A percentile compares a stretch with the other conserved stretches of the same genome.
Evolutionary conservation across 2,888 invertebrate species (phyloP).

Genomic region (Coleophora deauratella): DNA sequence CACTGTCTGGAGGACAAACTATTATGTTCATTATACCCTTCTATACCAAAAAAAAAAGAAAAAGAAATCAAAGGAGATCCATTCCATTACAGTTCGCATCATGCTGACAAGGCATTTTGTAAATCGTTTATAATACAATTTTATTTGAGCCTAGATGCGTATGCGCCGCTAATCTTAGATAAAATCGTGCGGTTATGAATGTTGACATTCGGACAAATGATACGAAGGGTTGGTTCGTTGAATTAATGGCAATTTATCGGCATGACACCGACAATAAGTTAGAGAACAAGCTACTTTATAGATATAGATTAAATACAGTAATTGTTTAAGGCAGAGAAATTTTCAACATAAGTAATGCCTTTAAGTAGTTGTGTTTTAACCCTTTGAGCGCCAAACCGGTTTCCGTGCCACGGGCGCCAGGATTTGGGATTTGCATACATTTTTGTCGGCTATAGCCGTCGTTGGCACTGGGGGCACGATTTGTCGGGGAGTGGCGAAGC

Average conservation of each 20-base stretch:
- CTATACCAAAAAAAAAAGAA: conserved; percentile 31
- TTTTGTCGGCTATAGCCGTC: too few species aligned
- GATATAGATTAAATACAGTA: too few species aligned
- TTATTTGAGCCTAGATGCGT: conserved; percentile 42
- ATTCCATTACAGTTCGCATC: conserved; percentile 35
- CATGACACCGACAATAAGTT: conserved; percentile 30
- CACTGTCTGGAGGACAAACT: conserved; percentile 51
- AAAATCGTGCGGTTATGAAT: conserved; percentile 53
- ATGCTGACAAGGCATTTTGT: conserved; percentile 69
- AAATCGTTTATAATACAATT: conserved; percentile 63
- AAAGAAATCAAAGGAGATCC: background rate
- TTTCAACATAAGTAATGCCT: too few species aligned
- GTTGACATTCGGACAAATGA: conserved; percentile 48
- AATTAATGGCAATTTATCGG: conserved; percentile 48
- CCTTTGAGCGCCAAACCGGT: too few species aligned
- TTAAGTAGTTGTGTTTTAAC: too few species aligned
- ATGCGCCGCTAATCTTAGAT: conserved; percentile 39
- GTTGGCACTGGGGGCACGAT: too few species aligned
- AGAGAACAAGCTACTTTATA: background rate
- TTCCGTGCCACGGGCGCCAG: too few species aligned
- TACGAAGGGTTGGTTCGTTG: conserved; percentile 46
- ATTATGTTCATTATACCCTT: conserved; percentile 35
- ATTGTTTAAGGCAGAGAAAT: too few species aligned
- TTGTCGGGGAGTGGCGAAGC: too few species aligned
- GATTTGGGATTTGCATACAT: too few species aligned